Base-by-base conservation (phyloP, 2,888 invertebrate genomes). In the Opisthograptis luteolata region DNA sequence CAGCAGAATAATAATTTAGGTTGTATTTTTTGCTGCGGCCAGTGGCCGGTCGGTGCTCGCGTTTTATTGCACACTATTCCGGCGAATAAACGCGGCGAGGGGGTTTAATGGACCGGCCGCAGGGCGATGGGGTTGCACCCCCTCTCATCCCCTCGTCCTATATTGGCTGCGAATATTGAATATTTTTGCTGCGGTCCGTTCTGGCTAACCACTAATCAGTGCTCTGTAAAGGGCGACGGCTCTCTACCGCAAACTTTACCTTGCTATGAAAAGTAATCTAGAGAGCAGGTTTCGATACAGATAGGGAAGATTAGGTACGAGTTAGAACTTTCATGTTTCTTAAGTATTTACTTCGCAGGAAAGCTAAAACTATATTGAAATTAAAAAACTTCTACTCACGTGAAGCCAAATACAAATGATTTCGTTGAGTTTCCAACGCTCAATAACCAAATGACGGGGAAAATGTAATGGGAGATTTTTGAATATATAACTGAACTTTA, bases 51-150 rank as follows among this genome's bases (percentile, higher is more conserved):
- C 73, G 76, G 71, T 72, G 75, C 74, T 81, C 79, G 79, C 81
- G 77, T 87, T 88, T 87, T 87, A 88, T 87, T 87, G 85, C 88
- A 75, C 84, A 84, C 88, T 87, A 88, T 87, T 83, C 86, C 84
- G 79, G 75, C 77, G 82, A 84, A 87, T 87, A 87, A 87, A 85
- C 84, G 81, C 73, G 78, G 57, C 50, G 60, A 66, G 71, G 79
- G 77, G 80, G 76, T 69, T 78, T 87, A 87, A 87, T 85, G 86
- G 86, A 84, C 80, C 74, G 70, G 60, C 59, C 66, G 72, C 27
- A 53, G 65, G 66, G 68, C 39, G 41, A 35, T 42, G 64, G 58
- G 55, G 48, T 45, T 36, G 34, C 34, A 50, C 63, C 55, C 59
- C 60, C 65, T 61, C 42, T 24, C 49, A 39, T 55, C 60, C 55